phyloP scores from a whole-genome alignment of 2,888 invertebrate species.

The Netelia inedita region DNA sequence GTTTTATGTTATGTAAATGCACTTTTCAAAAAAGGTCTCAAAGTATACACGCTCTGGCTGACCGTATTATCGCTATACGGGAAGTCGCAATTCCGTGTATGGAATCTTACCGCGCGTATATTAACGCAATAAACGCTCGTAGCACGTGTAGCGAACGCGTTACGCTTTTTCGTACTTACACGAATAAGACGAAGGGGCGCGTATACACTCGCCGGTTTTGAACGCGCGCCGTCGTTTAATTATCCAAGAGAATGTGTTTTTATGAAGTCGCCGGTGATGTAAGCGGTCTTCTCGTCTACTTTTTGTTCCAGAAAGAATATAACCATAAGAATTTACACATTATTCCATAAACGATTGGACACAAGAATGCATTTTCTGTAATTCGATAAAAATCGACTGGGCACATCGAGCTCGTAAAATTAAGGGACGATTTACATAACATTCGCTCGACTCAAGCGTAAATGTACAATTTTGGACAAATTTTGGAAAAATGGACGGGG shows the following conservation, averaged over 20 bases:
- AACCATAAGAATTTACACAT: too few species aligned
- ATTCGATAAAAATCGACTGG: neutral
- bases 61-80: constrained; percentile 58
- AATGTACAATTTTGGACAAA: too few species aligned
- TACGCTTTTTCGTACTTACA: constrained; percentile 62
- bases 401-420: too few species aligned
- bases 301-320: too few species aligned
- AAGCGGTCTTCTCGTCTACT: too few species aligned
- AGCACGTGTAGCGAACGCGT: constrained; percentile 68
- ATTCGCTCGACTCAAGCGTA: too few species aligned
- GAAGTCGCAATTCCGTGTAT: constrained; percentile 10
- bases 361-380: constrained; percentile 1
- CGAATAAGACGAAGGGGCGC: constrained; percentile 7
- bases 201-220: too few species aligned
- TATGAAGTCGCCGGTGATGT: too few species aligned
- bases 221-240: too few species aligned
- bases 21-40: constrained; percentile 45
- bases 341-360: neutral
- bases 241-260: too few species aligned
- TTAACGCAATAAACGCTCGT: constrained; percentile 54
- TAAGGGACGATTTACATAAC: too few species aligned
- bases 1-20: constrained; percentile 76
- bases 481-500: too few species aligned
- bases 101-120: constrained; percentile 13
- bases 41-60: constrained; percentile 5